Evolutionary conservation across 2,888 invertebrate genomes (phyloP), one percentile per base, ranked within the genome.

Genomic region (Eumacrocentrus americanus): DNA sequence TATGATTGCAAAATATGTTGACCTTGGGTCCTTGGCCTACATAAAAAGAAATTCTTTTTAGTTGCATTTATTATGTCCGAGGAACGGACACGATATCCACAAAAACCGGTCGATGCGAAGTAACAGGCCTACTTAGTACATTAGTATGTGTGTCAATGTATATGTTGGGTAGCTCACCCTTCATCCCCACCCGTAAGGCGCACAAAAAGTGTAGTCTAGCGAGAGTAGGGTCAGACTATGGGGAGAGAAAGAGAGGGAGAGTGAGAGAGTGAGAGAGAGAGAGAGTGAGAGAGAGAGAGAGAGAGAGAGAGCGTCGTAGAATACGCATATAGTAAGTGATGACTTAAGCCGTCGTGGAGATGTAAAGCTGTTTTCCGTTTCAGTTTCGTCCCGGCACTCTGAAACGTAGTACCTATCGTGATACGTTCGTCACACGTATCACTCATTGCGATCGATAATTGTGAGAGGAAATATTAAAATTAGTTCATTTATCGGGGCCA

Each of bases 241-340:
- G n/a, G n/a, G n/a, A n/a, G n/a, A n/a, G n/a, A n/a, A n/a, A n/a
- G n/a, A n/a, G n/a, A n/a, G n/a, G n/a, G n/a, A n/a, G n/a, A n/a
- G 20, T 42, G 20, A 9, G 42, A 16, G 20, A 16, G n/a, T 7
- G 35, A 4, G 9, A 7, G 9, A 42, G 18, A 42, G 42, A 42
- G 42, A 40, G 38, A 18, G 42, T 12, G 14, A 34, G 29, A 50
- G 18, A 50, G 18, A 34, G 6, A 18, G 29, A 18, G 51, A 51
- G 35, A 35, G 35, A 51, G 53, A 38, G 38, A 42, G 38, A 53
- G 40, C 53, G 53, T 12, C 23, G 42, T 40, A 25, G 29, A 53
- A 40, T 42, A 53, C 88, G 89, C 2, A 90, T 92, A 73, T 92
- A 92, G 91, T 83, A 95, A 73, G 86, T 92, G 57, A 81, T 90